Evolutionary conservation across 2,888 invertebrate species (phyloP).

Genomic region (Galerucella nymphaeae): DNA sequence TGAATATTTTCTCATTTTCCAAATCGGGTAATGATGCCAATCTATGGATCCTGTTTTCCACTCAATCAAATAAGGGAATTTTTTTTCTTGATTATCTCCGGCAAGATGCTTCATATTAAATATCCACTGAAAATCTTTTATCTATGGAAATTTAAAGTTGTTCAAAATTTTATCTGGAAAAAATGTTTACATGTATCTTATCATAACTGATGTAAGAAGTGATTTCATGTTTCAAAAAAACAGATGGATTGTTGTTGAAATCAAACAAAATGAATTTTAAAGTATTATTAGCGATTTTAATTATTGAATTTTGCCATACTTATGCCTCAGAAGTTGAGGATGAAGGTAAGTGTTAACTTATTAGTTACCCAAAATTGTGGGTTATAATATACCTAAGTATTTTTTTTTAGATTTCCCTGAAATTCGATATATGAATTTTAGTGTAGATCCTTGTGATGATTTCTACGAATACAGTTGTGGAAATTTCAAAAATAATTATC

Average conservation of each 20-base stretch:
- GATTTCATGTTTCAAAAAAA: background rate
- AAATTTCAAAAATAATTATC: slow-evolving; percentile 63
- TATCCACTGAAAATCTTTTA: background rate
- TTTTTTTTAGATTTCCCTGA: slow-evolving; percentile 25
- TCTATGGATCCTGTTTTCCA: too few relatives aligned
- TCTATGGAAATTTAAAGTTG: background rate
- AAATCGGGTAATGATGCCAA: too few relatives aligned
- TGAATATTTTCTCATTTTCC: too few relatives aligned
- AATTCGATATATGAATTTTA: slow-evolving; percentile 57
- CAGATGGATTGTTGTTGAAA: background rate
- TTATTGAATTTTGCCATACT: background rate
- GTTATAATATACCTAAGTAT: background rate
- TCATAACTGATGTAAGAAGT: background rate
- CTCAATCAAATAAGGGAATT: too few relatives aligned
- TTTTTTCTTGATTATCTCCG: too few relatives aligned
- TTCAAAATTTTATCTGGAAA: background rate
- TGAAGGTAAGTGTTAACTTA: background rate
- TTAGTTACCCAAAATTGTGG: too few relatives aligned
- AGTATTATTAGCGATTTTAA: background rate
- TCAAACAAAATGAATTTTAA: background rate
- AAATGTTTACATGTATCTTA: background rate
- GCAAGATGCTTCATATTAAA: too few relatives aligned
- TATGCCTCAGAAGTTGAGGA: background rate
- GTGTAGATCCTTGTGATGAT: slow-evolving; percentile 64
- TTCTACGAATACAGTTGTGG: slow-evolving; percentile 67